phyloP scores from a whole-genome alignment of 2,888 invertebrate species.

The Doris montereyensis region DNA sequence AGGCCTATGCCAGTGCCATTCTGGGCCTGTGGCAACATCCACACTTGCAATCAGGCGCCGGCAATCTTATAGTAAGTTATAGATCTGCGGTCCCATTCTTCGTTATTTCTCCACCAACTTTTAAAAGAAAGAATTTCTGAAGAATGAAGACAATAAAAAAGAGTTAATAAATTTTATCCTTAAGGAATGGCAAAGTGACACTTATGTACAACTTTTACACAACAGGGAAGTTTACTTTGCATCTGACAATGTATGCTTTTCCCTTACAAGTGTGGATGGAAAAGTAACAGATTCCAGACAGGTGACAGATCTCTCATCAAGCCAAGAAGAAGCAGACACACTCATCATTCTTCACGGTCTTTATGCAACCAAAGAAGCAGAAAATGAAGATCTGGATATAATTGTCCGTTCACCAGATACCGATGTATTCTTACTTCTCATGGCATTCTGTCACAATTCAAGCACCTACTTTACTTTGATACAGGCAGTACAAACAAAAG shows the following conservation, averaged over 20 bases:
- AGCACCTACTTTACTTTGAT: not conserved
- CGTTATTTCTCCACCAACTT: too few species aligned
- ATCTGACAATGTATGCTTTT: conserved; percentile 13
- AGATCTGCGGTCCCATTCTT: too few species aligned
- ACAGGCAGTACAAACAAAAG: not conserved
- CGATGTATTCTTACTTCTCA: not conserved
- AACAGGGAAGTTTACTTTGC: conserved; percentile 11
- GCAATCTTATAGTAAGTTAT: too few species aligned
- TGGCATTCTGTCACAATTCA: too few species aligned
- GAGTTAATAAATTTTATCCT: not conserved
- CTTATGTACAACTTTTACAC: conserved; percentile 3
- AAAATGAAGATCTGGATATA: not conserved
- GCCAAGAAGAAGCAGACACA: not conserved
- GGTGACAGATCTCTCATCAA: not conserved
- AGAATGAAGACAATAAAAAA: conserved; percentile 15
- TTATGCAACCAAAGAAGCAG: not conserved
- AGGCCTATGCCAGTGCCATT: too few species aligned
- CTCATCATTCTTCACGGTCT: not conserved
- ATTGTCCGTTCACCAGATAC: not conserved
- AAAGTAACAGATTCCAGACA: conserved; percentile 3
- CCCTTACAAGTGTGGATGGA: conserved; percentile 13
- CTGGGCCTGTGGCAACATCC: too few species aligned
- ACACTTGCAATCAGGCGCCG: too few species aligned
- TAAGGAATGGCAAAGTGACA: conserved; percentile 5
- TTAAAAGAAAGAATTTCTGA: conserved; percentile 27